Evolutionary conservation across 2,797 vertebrate genomes (phyloP).

Genomic region (Rhabdomys pumilio): DNA sequence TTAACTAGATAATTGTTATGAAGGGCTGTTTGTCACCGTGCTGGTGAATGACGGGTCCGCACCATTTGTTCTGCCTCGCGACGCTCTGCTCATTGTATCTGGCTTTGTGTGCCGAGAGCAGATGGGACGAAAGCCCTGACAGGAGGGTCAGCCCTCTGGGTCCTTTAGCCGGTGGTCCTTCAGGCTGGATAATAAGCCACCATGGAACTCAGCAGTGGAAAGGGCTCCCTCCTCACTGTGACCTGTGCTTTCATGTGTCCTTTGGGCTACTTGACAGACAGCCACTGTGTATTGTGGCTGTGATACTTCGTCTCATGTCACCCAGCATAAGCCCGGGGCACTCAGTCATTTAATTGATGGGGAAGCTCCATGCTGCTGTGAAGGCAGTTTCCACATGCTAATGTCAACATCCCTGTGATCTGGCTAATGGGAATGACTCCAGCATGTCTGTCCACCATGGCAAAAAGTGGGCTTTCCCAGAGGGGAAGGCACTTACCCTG

Average conservation of each 20-base stretch:
- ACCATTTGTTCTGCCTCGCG: conserved; percentile 80
- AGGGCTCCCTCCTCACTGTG: fast-evolving
- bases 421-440: fast-evolving
- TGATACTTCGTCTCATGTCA: neutral
- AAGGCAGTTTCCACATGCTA: neutral
- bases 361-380: fast-evolving
- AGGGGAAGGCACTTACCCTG: neutral
- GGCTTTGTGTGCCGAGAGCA: conserved; percentile 77
- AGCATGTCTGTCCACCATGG: fast-evolving
- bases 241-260: neutral
- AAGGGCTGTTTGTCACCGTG: conserved; percentile 89
- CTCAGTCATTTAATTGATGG: neutral
- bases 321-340: neutral
- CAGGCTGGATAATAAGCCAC: neutral
- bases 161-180: neutral
- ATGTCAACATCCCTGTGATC: neutral
- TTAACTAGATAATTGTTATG: conserved; percentile 90
- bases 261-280: neutral
- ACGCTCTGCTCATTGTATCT: conserved; percentile 69
- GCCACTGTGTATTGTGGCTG: neutral
- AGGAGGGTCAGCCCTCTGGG: neutral
- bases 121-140: conserved; percentile 69
- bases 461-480: neutral
- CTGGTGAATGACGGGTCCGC: conserved; percentile 80
- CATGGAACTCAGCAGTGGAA: neutral